Evolutionary conservation across 1,140 invertebrate species (phyloP).

Genomic region (Phenacoccus solenopsis): DNA sequence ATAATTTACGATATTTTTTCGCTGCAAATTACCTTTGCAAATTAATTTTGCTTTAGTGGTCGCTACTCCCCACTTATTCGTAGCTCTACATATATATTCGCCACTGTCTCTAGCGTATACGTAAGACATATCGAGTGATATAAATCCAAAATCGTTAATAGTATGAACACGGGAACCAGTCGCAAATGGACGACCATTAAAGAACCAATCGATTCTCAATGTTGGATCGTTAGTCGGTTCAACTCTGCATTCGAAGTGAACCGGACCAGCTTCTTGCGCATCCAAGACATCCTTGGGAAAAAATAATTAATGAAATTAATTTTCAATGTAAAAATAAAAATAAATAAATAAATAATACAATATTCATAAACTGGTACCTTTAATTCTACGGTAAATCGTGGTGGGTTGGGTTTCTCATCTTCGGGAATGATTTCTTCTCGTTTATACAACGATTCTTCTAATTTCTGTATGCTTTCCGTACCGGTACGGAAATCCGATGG

Average conservation of each 20-base stretch:
- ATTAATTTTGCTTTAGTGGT: slow-evolving; percentile 71
- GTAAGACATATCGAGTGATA: slow-evolving; percentile 76
- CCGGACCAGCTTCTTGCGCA: slow-evolving; percentile 69
- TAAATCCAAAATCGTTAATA: slow-evolving; percentile 86
- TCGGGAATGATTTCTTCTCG: slow-evolving; percentile 65
- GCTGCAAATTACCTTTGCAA: slow-evolving; percentile 45
- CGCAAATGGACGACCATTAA: slow-evolving; percentile 75
- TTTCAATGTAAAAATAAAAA: background rate
- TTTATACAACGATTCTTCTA: slow-evolving; percentile 80
- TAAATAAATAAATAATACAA: background rate
- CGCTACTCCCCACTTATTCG: slow-evolving; percentile 71
- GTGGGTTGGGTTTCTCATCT: slow-evolving; percentile 74
- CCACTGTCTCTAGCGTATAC: slow-evolving; percentile 72
- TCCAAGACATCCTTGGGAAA: slow-evolving; percentile 38
- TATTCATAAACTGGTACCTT: slow-evolving; percentile 33
- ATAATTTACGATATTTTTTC: background rate
- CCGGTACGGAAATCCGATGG: slow-evolving; percentile 72
- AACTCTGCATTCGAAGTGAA: slow-evolving; percentile 83
- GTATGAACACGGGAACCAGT: slow-evolving; percentile 81
- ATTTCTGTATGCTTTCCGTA: slow-evolving; percentile 75
- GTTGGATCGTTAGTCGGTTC: slow-evolving; percentile 73
- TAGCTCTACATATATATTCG: slow-evolving; percentile 71
- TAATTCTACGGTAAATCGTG: slow-evolving; percentile 70
- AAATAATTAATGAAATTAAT: background rate
- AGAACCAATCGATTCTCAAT: slow-evolving; percentile 89